Evolutionary conservation across 1,140 invertebrate species (phyloP).

Genomic region (Drosophila saltans): DNA sequence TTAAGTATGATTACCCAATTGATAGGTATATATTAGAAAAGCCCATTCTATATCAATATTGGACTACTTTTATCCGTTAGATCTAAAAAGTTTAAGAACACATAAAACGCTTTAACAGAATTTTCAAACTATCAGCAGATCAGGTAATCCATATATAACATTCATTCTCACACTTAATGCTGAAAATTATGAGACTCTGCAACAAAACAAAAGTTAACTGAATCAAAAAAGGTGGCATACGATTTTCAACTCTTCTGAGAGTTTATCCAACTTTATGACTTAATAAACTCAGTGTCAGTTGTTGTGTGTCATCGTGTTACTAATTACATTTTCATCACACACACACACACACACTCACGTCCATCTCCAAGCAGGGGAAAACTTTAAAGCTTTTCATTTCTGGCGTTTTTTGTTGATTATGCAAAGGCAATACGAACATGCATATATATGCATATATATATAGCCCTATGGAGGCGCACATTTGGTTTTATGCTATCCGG

Average conservation of each 20-base stretch:
- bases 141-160: too few species aligned
- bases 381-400: conserved; percentile 30
- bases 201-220: too few species aligned
- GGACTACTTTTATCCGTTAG: too few species aligned
- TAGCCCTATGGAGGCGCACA: conserved; percentile 44
- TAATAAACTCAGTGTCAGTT: conserved; percentile 2
- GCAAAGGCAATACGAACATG: conserved; percentile 38
- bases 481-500: conserved; percentile 78
- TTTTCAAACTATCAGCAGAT: too few species aligned
- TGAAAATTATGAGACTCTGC: too few species aligned
- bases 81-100: too few species aligned
- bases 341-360: not conserved
- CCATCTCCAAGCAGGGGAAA: conserved; percentile 28
- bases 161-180: too few species aligned
- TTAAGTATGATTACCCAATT: too few species aligned
- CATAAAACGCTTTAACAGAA: too few species aligned
- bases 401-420: conserved; percentile 50
- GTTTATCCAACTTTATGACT: not conserved
- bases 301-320: conserved; percentile 9
- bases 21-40: too few species aligned
- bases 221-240: not conserved
- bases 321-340: conserved; percentile 28
- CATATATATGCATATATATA: conserved; percentile 23
- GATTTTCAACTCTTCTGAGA: not conserved
- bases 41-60: too few species aligned